These are phyloP conservation scores for Crotalus viridis DNA, from an alignment of 2,113 vertebrate genomes.

Conservation along the genomic window DNA sequence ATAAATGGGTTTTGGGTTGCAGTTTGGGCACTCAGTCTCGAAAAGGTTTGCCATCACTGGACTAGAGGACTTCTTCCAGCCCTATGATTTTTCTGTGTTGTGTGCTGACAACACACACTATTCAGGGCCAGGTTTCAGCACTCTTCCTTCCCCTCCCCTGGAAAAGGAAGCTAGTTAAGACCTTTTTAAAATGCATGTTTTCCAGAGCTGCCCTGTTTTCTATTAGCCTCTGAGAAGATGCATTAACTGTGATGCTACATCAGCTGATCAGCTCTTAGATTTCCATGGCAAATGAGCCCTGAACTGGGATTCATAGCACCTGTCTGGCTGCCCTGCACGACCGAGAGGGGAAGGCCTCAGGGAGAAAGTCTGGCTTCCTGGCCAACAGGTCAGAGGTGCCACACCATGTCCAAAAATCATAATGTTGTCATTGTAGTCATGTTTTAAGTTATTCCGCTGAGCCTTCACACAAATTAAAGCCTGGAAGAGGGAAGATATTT, in stretches of 20 bases:
- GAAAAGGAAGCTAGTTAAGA: background rate
- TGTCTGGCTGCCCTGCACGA: background rate
- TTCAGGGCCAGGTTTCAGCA: too few relatives aligned
- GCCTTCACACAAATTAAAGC: background rate
- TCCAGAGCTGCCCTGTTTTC: background rate
- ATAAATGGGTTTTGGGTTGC: too few relatives aligned
- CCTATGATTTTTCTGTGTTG: background rate
- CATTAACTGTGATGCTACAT: background rate
- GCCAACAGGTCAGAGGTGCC: background rate
- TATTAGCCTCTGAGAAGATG: background rate
- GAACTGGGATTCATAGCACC: background rate
- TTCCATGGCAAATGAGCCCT: background rate
- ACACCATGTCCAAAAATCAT: background rate
- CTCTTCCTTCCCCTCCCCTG: background rate
- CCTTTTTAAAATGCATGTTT: background rate
- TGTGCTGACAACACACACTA: background rate
- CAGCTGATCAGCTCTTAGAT: conserved; percentile 8
- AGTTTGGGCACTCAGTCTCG: too few relatives aligned
- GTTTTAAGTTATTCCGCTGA: background rate
- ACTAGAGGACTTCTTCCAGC: background rate
- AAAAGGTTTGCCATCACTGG: too few relatives aligned
- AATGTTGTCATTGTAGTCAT: background rate
- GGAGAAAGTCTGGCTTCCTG: background rate
- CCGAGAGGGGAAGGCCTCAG: background rate
- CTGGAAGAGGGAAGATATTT: background rate